Evolutionary conservation across 2,113 vertebrate genomes (phyloP).

Genomic region (Lamprotornis superbus): DNA sequence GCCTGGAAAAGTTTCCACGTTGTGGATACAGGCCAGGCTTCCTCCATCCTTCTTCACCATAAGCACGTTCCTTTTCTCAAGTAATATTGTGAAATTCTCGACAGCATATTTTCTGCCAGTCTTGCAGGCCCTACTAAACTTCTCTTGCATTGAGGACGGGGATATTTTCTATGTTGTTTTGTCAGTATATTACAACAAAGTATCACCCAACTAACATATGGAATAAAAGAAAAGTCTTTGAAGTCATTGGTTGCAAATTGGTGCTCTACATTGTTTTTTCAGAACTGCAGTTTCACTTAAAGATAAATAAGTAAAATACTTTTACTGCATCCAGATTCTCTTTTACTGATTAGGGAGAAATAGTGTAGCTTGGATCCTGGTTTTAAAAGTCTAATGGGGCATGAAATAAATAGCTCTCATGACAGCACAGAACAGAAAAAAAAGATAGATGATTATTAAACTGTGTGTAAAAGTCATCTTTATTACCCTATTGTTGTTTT

Average conservation of each 20-base stretch:
- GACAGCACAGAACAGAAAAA: neutral
- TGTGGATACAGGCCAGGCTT: conserved; percentile 14
- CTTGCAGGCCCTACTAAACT: neutral
- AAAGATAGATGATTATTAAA: conserved; percentile 35
- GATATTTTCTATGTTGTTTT: neutral
- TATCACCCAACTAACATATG: neutral
- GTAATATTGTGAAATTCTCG: neutral
- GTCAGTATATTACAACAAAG: neutral
- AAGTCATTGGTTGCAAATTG: neutral
- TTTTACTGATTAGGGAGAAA: conserved; percentile 3
- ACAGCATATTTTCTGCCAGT: neutral
- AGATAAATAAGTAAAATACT: neutral
- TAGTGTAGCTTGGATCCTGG: conserved; percentile 4
- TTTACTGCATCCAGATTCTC: neutral
- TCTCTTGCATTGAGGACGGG: neutral
- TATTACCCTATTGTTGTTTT: conserved; percentile 50
- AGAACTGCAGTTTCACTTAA: neutral
- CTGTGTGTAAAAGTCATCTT: conserved; percentile 29
- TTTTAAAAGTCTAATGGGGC: conserved; percentile 39
- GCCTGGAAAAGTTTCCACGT: neutral
- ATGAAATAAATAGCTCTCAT: conserved; percentile 49
- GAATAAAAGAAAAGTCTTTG: neutral
- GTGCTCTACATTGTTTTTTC: neutral
- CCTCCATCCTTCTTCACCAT: neutral
- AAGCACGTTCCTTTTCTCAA: neutral